Evolutionary conservation across 2,113 vertebrate species (phyloP).

Genomic region (Etheostoma cragini): DNA sequence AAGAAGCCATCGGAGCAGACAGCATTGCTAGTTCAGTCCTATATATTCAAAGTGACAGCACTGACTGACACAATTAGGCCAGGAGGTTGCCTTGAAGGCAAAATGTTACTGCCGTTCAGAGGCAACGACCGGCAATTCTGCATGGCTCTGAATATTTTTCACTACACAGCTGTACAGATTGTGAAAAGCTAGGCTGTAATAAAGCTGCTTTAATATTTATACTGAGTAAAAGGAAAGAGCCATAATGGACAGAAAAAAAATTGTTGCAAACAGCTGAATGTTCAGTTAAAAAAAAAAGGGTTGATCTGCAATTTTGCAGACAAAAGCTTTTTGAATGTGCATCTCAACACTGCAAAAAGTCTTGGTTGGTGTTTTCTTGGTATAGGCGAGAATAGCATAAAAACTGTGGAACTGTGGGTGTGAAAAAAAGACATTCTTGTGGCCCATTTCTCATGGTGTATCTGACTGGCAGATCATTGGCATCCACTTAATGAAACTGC

Average conservation of each 20-base stretch:
- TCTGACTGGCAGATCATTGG: constrained; percentile 38
- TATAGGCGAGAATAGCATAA: neutral
- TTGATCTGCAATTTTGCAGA: neutral
- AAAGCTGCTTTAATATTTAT: constrained; percentile 57
- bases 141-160: constrained; percentile 31
- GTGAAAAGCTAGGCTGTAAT: constrained; percentile 47
- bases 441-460: constrained; percentile 8
- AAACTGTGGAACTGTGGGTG: neutral
- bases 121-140: constrained; percentile 23
- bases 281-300: neutral
- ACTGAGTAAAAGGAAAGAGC: neutral
- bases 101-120: constrained; percentile 39
- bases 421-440: constrained; percentile 15
- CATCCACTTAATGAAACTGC: constrained; percentile 50
- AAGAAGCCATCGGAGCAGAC: constrained; percentile 44
- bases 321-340: constrained; percentile 21
- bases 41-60: constrained; percentile 68
- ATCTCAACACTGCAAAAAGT: constrained; percentile 6
- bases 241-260: constrained; percentile 30
- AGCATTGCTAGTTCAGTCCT: constrained; percentile 38
- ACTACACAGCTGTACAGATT: constrained; percentile 29
- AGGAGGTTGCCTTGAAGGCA: constrained; percentile 62
- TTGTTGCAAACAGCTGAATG: constrained; percentile 33
- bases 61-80: constrained; percentile 78
- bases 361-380: neutral